Evolutionary conservation across 2,888 invertebrate species (phyloP).

Genomic region (Incurvaria masculella): DNA sequence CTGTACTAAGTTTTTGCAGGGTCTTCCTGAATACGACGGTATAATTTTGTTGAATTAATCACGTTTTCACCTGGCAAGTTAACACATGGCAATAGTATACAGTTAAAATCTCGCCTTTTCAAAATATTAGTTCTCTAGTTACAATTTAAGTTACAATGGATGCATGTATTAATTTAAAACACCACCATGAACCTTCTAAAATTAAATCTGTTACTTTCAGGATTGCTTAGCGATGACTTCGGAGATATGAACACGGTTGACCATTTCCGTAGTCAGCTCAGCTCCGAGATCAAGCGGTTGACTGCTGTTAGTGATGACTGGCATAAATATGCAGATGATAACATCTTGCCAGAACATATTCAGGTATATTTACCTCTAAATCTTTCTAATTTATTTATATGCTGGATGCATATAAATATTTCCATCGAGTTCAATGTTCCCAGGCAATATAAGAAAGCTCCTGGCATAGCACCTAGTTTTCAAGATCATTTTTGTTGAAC

Average conservation of each 20-base stretch:
- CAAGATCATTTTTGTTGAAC: too few species aligned
- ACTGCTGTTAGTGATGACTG: conserved; percentile 52
- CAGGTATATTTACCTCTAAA: too few species aligned
- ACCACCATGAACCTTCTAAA: neutral
- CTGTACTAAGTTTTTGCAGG: too few species aligned
- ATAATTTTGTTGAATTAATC: conserved; percentile 4
- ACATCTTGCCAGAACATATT: conserved; percentile 46
- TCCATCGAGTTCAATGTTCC: too few species aligned
- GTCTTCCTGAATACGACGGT: too few species aligned
- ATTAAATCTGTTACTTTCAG: conserved; percentile 18
- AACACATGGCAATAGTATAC: neutral
- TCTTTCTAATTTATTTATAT: too few species aligned
- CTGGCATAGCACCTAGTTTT: too few species aligned
- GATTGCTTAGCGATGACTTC: conserved; percentile 34
- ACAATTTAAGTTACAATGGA: too few species aligned
- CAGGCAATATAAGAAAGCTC: too few species aligned
- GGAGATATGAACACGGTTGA: conserved; percentile 33
- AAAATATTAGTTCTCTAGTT: conserved; percentile 4
- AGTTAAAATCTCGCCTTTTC: neutral
- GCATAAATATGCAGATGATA: conserved; percentile 42
- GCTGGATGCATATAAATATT: too few species aligned
- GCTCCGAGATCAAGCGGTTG: conserved; percentile 52
- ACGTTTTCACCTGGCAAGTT: neutral
- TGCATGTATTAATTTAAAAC: too few species aligned
- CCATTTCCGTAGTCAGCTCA: conserved; percentile 39